These are phyloP conservation scores for Leptoclinus maculatus DNA, from an alignment of 2,797 vertebrate genomes.

Conservation along the genomic window DNA sequence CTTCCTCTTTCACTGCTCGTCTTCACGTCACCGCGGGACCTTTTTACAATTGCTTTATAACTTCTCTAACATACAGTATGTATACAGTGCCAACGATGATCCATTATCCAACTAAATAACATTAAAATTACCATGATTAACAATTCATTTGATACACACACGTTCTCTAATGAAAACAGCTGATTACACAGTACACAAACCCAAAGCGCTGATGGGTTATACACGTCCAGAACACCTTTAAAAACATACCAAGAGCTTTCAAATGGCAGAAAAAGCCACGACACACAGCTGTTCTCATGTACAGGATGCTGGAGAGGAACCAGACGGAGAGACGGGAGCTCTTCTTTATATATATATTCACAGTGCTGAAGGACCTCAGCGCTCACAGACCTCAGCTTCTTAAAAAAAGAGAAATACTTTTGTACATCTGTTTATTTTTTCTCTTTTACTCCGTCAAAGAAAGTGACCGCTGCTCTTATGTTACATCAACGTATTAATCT, in stretches of 20 bases:
- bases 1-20: slow-evolving; percentile 20
- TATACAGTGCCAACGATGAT: slow-evolving; percentile 80
- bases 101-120: slow-evolving; percentile 83
- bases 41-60: slow-evolving; percentile 67
- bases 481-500: slow-evolving; percentile 8
- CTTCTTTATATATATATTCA: slow-evolving; percentile 37
- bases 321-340: neutral
- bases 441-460: neutral
- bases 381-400: slow-evolving; percentile 22
- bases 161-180: slow-evolving; percentile 85
- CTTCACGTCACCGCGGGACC: neutral
- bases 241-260: slow-evolving; percentile 70
- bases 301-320: slow-evolving; percentile 45
- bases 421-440: slow-evolving; percentile 32
- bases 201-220: slow-evolving; percentile 72
- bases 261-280: slow-evolving; percentile 69
- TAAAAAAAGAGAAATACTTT: slow-evolving; percentile 32
- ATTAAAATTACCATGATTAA: slow-evolving; percentile 81
- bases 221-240: slow-evolving; percentile 60
- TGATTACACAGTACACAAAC: slow-evolving; percentile 79
- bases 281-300: slow-evolving; percentile 63
- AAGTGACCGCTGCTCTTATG: slow-evolving; percentile 16
- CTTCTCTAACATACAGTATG: slow-evolving; percentile 73
- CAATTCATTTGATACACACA: slow-evolving; percentile 82
- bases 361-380: slow-evolving; percentile 67